A percentile compares a stretch with the other conserved stretches of the same genome.
phyloP scores from a whole-genome alignment of 2,113 vertebrate species.

The Sisor rabdophorus region DNA sequence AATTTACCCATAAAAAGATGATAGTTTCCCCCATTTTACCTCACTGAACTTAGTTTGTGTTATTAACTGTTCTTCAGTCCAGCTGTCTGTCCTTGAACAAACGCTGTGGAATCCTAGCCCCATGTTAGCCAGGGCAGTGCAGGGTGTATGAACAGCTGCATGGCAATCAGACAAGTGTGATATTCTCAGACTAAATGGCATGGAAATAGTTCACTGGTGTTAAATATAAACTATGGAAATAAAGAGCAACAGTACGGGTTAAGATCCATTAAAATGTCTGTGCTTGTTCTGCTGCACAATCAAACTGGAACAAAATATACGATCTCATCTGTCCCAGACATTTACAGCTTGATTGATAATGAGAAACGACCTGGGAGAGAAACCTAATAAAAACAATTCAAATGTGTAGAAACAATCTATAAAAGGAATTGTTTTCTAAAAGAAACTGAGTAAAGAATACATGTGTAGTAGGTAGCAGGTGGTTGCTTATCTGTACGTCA shows the following conservation, averaged over 20 bases:
- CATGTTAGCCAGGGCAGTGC: conserved; percentile 43
- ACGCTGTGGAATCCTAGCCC: conserved; percentile 36
- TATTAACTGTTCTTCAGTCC: conserved; percentile 26
- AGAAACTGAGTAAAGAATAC: conserved; percentile 46
- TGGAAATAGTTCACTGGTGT: neutral
- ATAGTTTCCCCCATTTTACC: neutral
- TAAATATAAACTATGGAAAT: neutral
- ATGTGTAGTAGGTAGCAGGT: conserved; percentile 51
- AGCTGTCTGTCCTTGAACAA: conserved; percentile 52
- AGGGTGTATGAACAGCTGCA: conserved; percentile 55
- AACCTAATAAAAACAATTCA: neutral
- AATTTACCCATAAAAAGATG: neutral
- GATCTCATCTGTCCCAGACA: conserved; percentile 8
- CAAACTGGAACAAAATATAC: conserved; percentile 13
- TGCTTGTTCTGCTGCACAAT: neutral
- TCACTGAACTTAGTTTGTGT: neutral
- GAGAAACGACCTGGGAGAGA: conserved; percentile 11
- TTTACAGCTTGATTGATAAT: conserved; percentile 10
- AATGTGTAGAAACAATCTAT: conserved; percentile 9
- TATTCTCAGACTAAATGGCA: neutral
- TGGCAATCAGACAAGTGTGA: conserved; percentile 44
- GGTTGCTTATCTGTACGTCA: conserved; percentile 56
- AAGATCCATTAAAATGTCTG: conserved; percentile 11
- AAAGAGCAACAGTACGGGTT: neutral
- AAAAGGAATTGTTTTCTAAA: conserved; percentile 6